Percentiles rank a stretch among this genome's conserved stretches.
Conservation (phyloP, 1,140 invertebrate species). For the Drosophila truncata region DNA sequence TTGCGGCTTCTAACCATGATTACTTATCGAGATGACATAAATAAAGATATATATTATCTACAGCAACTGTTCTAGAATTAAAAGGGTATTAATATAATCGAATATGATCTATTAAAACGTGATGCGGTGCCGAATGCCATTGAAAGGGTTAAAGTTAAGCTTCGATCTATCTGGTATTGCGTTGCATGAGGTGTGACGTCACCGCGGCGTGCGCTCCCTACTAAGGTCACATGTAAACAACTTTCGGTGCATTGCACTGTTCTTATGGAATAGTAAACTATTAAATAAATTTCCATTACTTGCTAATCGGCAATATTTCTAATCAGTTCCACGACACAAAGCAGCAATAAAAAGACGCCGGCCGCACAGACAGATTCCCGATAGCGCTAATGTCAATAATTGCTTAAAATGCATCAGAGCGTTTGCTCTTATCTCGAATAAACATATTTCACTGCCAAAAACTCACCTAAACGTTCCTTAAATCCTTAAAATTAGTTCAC, state of each 20-base stretch:
- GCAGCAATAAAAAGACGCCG: constrained; percentile 19
- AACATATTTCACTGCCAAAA: not conserved
- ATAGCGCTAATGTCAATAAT: not conserved
- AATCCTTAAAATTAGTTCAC: not conserved
- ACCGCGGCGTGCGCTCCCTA: constrained; percentile 40
- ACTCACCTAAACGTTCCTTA: constrained; percentile 11
- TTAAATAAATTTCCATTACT: constrained; percentile 38
- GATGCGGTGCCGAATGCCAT: constrained; percentile 40
- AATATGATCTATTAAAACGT: not conserved
- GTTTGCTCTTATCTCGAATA: not conserved
- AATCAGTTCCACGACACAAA: constrained; percentile 4
- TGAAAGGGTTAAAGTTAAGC: constrained; percentile 31
- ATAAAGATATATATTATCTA: not conserved
- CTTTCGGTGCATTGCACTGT: constrained; percentile 28
- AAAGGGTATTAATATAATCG: constrained; percentile 1
- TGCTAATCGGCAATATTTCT: constrained; percentile 19
- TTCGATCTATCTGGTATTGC: not conserved
- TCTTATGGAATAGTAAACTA: constrained; percentile 19
- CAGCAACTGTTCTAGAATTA: not conserved
- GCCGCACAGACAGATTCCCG: not conserved
- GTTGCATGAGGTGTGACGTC: constrained; percentile 59
- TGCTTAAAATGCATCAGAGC: not conserved
- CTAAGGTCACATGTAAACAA: constrained; percentile 40
- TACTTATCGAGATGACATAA: not conserved
- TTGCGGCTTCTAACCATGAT: not conserved